Evolutionary conservation across 2,113 vertebrate genomes (phyloP).

Genomic region (Nothobranchius furzeri): DNA sequence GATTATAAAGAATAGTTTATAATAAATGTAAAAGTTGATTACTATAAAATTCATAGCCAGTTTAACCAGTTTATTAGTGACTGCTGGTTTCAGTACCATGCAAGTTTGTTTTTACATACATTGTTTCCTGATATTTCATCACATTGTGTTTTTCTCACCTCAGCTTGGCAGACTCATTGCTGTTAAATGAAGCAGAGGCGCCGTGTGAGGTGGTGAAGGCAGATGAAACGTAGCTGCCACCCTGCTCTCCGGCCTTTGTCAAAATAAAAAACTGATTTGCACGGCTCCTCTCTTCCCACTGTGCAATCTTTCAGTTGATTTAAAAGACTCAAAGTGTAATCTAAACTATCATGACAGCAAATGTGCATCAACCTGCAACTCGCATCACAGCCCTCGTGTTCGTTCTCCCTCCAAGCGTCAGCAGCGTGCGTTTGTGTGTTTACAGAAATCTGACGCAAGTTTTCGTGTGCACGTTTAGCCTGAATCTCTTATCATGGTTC

Average conservation of each 20-base stretch:
- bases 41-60: not conserved
- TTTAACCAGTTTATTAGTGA: not conserved
- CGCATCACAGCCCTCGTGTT: conserved; percentile 35
- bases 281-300: conserved; percentile 28
- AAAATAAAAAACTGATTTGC: conserved; percentile 62
- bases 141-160: conserved; percentile 47
- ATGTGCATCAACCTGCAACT: conserved; percentile 55
- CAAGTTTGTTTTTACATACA: not conserved
- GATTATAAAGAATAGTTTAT: no score
- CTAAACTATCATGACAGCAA: conserved; percentile 49
- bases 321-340: conserved; percentile 47
- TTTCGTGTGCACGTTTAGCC: conserved; percentile 13
- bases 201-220: conserved; percentile 27
- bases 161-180: conserved; percentile 35
- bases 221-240: conserved; percentile 4
- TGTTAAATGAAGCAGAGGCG: conserved; percentile 32
- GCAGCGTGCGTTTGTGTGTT: not conserved
- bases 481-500: conserved; percentile 7
- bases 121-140: conserved; percentile 60
- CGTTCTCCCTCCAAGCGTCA: conserved; percentile 27
- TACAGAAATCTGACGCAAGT: conserved; percentile 8
- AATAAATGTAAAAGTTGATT: no score
- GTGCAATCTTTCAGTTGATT: conserved; percentile 18
- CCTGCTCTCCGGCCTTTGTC: conserved; percentile 48
- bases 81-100: not conserved